A percentile compares a stretch with the other conserved stretches of the same genome.
These are phyloP conservation scores for Prionace glauca DNA, from an alignment of 2,797 vertebrate species.

Conservation along the genomic window DNA sequence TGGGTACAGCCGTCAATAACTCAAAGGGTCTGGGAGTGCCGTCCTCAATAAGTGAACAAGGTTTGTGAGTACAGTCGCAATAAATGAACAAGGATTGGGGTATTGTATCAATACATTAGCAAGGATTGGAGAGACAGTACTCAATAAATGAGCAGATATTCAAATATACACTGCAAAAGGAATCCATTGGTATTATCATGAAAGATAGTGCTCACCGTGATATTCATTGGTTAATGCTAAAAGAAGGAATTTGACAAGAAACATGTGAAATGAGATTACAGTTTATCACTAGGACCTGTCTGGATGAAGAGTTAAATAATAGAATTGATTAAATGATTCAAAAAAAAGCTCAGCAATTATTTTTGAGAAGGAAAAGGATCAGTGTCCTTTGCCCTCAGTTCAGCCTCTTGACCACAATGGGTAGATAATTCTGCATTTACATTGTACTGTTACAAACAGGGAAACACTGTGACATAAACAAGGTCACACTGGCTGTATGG, in stretches of 20 bases:
- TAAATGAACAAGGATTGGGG: not conserved
- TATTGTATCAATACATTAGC: not conserved
- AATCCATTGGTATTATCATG: not conserved
- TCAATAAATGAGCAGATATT: not conserved
- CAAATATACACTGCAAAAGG: not conserved
- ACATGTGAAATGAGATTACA: not conserved
- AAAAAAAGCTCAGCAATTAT: not conserved
- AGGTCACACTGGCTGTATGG: not conserved
- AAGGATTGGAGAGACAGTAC: not conserved
- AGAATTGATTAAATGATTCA: not conserved
- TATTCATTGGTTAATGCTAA: not conserved
- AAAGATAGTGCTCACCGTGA: not conserved
- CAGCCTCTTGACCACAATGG: not conserved
- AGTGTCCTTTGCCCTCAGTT: not conserved
- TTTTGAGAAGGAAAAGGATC: not conserved
- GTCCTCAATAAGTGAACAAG: not conserved
- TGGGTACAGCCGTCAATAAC: not conserved
- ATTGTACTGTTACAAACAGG: not conserved
- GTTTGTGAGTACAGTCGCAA: not conserved
- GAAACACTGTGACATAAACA: not conserved
- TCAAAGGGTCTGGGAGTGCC: not conserved
- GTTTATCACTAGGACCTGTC: not conserved
- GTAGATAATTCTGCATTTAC: not conserved
- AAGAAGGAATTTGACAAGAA: not conserved
- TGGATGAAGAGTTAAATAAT: not conserved